A percentile compares a stretch with the other conserved stretches of the same genome.
phyloP scores from a whole-genome alignment of 2,113 vertebrate genomes.

The Oncorhynchus gorbuscha region DNA sequence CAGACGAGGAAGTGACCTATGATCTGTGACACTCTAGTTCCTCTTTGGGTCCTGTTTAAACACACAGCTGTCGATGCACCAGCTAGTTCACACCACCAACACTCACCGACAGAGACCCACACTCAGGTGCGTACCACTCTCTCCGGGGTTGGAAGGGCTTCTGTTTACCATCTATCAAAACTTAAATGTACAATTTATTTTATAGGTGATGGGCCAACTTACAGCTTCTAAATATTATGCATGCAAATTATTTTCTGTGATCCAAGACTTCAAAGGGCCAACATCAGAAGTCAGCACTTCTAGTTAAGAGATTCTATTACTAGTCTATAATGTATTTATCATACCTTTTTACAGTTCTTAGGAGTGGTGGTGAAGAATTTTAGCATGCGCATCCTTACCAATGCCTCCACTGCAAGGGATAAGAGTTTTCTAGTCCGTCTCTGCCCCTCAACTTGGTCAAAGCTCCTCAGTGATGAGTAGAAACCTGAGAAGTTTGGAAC shows the following conservation, averaged over 20 bases:
- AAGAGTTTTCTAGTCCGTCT: conserved; percentile 26
- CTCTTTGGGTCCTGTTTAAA: conserved; percentile 69
- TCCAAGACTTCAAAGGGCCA: too few relatives aligned
- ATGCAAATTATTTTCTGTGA: too few relatives aligned
- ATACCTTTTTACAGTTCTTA: neutral
- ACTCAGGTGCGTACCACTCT: neutral
- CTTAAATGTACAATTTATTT: neutral
- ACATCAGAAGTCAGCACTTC: too few relatives aligned
- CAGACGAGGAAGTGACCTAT: conserved; percentile 67
- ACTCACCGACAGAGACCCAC: neutral
- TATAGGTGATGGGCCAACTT: too few relatives aligned
- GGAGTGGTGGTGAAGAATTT: neutral
- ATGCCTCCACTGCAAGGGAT: neutral
- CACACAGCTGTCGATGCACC: conserved; percentile 32
- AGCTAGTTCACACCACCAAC: conserved; percentile 16
- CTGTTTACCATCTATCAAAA: neutral
- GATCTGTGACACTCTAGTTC: conserved; percentile 65
- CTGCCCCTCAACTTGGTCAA: conserved; percentile 71
- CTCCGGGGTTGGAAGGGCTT: neutral
- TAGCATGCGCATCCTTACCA: neutral
- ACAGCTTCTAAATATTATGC: too few relatives aligned
- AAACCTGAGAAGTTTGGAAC: conserved; percentile 75
- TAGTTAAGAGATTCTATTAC: too few relatives aligned
- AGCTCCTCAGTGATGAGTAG: conserved; percentile 69
- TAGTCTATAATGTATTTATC: too few relatives aligned